Percentiles rank a stretch among this genome's conserved stretches.
phyloP scores from a whole-genome alignment of 2,113 vertebrate genomes.

The Triplophysa siluroides region DNA sequence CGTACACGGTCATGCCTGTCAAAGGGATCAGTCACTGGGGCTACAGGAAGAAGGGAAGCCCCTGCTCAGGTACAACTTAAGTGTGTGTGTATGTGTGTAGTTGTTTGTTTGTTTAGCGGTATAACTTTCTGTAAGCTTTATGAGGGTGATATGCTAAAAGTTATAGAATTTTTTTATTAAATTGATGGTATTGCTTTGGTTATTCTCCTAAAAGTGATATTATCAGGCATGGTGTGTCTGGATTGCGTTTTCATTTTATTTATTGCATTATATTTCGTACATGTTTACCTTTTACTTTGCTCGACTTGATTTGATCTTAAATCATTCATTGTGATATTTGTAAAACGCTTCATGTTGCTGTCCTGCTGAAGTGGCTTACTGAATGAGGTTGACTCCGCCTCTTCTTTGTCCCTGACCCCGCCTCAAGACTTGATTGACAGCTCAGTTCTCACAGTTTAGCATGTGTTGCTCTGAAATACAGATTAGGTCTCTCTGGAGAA shows the following conservation, averaged over 20 bases:
- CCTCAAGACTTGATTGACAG: slow-evolving; percentile 12
- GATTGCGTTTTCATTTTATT: not conserved
- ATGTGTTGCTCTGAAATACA: not conserved
- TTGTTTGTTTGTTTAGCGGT: slow-evolving; percentile 4
- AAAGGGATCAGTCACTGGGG: slow-evolving; percentile 43
- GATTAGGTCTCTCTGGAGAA: not conserved
- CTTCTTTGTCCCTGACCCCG: slow-evolving; percentile 22
- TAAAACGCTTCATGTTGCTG: not conserved
- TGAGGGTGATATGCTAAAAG: not conserved
- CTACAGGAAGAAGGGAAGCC: slow-evolving; percentile 14
- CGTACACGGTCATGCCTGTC: slow-evolving; percentile 26
- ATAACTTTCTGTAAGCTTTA: not conserved
- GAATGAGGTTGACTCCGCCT: not conserved
- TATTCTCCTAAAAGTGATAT: not conserved
- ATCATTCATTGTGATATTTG: not conserved
- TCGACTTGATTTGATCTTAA: too few species aligned
- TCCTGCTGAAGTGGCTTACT: slow-evolving; percentile 4
- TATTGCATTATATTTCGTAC: not conserved
- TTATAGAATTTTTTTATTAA: not conserved
- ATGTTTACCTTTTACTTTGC: not conserved
- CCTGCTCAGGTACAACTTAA: slow-evolving; percentile 36
- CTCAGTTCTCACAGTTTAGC: not conserved
- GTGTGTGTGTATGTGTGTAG: slow-evolving; percentile 20
- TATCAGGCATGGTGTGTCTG: not conserved
- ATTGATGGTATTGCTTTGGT: not conserved